Percentiles rank a stretch among this genome's conserved stretches.
phyloP scores from a whole-genome alignment of 2,888 invertebrate genomes.

The Idaea biselata region DNA sequence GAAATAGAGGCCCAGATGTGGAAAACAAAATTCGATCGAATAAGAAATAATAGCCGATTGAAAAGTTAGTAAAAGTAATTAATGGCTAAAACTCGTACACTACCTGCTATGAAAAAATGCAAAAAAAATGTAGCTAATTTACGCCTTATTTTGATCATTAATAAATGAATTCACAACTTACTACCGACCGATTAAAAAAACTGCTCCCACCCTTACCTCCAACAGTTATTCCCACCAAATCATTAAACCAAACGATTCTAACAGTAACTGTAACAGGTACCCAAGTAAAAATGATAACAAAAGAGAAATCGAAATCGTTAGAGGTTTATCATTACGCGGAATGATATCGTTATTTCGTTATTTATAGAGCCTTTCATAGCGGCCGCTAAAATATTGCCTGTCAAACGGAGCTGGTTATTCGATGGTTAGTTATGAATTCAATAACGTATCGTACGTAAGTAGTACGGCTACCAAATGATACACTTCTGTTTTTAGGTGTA shows the following conservation, averaged over 20 bases:
- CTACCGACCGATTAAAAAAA: too few relatives aligned
- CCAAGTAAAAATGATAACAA: neutral
- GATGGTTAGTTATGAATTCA: conserved; percentile 64
- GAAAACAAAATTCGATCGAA: too few relatives aligned
- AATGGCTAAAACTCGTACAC: too few relatives aligned
- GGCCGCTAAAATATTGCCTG: conserved; percentile 49
- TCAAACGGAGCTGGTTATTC: conserved; percentile 52
- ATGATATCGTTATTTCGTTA: conserved; percentile 29
- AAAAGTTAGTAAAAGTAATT: too few relatives aligned
- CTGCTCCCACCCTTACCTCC: too few relatives aligned
- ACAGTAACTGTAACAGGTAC: neutral
- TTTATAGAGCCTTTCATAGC: conserved; percentile 15
- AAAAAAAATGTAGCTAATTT: too few relatives aligned
- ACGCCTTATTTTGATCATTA: too few relatives aligned
- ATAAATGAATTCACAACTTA: too few relatives aligned
- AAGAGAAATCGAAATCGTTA: conserved; percentile 20
- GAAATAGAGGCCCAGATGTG: too few relatives aligned
- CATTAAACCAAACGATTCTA: neutral
- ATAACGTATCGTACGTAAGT: conserved; percentile 65
- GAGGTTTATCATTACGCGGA: conserved; percentile 24
- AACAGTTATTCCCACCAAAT: conserved; percentile 2
- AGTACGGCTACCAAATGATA: conserved; percentile 46
- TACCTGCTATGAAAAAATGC: too few relatives aligned
- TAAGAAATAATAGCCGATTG: too few relatives aligned
- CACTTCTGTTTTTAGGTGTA: conserved; percentile 20